These are phyloP conservation scores for Orchesella flavescens DNA, from an alignment of 2,888 invertebrate species.

Conservation along the genomic window DNA sequence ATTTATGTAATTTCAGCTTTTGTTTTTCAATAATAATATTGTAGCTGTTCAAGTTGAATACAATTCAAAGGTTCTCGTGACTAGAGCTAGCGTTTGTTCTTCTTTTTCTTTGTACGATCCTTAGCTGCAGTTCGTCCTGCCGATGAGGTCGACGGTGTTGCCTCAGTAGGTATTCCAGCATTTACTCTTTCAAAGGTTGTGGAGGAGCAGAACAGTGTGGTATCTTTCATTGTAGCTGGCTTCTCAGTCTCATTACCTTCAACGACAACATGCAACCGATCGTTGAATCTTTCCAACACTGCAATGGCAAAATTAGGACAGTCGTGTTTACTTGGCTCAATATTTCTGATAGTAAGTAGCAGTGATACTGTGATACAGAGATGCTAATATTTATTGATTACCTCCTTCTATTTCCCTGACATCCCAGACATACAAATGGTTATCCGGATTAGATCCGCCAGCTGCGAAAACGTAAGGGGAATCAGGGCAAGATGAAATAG, in stretches of 20 bases:
- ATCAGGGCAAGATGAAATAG: constrained; percentile 86
- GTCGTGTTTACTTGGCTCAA: no score
- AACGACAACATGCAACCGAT: constrained; percentile 31
- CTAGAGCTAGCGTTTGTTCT: no score
- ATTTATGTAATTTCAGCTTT: no score
- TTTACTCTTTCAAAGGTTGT: constrained; percentile 20
- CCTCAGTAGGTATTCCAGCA: neutral
- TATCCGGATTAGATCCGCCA: constrained; percentile 88
- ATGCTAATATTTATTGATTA: neutral
- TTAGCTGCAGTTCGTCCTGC: constrained; percentile 9
- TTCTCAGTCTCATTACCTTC: neutral
- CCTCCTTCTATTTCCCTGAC: constrained; percentile 75
- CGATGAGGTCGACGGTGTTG: neutral
- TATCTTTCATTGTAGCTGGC: constrained; percentile 13
- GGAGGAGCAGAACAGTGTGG: neutral
- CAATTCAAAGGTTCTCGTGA: no score
- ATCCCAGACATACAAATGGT: constrained; percentile 83
- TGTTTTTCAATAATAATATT: no score
- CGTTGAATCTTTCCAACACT: constrained; percentile 66
- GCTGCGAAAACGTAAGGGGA: constrained; percentile 85
- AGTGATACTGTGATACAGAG: no score
- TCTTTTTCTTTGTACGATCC: constrained; percentile 41
- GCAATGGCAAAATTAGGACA: neutral
- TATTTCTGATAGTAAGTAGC: no score
- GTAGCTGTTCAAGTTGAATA: no score